Conservation (phyloP, 2,797 vertebrate genomes). For the Epinephelus awoara region DNA sequence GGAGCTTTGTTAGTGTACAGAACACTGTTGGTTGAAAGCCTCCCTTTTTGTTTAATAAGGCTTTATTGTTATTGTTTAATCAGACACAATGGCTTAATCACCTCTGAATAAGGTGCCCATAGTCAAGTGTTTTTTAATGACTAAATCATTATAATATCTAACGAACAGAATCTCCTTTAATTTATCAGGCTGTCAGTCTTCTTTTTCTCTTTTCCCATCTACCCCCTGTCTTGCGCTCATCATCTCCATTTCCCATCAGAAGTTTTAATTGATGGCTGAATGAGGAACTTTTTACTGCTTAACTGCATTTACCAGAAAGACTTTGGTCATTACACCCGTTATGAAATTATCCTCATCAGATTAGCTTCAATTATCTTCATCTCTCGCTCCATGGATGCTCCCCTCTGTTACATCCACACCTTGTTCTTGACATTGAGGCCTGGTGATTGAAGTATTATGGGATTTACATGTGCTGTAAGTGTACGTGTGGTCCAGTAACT, state of each 20-base stretch:
- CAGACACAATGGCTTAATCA: slow-evolving; percentile 21
- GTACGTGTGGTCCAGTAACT: neutral
- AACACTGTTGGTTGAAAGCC: no score
- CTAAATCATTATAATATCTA: slow-evolving; percentile 28
- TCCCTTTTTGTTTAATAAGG: no score
- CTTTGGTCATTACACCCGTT: slow-evolving; percentile 45
- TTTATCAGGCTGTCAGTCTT: slow-evolving; percentile 7
- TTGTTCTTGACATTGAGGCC: slow-evolving; percentile 36
- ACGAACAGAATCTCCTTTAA: neutral
- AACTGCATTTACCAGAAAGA: slow-evolving; percentile 58
- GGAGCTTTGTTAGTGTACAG: no score
- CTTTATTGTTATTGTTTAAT: no score
- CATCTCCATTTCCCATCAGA: slow-evolving; percentile 47
- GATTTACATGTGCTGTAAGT: slow-evolving; percentile 10
- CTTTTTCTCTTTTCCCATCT: slow-evolving; percentile 18
- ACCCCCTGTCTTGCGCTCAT: slow-evolving; percentile 4
- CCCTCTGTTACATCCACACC: slow-evolving; percentile 40
- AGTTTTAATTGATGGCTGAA: slow-evolving; percentile 58
- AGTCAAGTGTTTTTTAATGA: slow-evolving; percentile 26
- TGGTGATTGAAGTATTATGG: slow-evolving; percentile 21
- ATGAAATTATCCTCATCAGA: slow-evolving; percentile 61
- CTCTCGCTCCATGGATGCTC: slow-evolving; percentile 32
- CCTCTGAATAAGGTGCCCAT: slow-evolving; percentile 8
- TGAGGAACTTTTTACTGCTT: slow-evolving; percentile 37
- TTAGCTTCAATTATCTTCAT: slow-evolving; percentile 56